A percentile compares a stretch with the other conserved stretches of the same genome.
phyloP scores from a whole-genome alignment of 2,113 vertebrate genomes.

The Bos javanicus region DNA sequence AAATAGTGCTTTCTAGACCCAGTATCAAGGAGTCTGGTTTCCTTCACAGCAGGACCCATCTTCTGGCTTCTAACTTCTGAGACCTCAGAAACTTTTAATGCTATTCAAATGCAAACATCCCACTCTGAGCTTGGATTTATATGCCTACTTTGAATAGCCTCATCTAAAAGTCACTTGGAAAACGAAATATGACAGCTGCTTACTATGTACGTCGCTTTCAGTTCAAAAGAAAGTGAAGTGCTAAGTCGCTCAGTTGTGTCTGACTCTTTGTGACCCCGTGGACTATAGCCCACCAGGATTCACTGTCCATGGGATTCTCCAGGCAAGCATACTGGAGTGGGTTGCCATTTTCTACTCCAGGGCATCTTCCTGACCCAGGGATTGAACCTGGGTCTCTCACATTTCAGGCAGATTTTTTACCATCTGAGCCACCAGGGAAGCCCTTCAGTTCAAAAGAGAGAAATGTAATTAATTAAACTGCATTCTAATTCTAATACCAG shows the following conservation, averaged over 20 bases:
- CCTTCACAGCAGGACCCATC: neutral
- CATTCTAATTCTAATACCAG: neutral
- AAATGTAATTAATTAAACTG: neutral
- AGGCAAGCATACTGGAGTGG: neutral
- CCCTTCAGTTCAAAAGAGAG: neutral
- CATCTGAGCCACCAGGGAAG: neutral
- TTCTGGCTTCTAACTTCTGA: neutral
- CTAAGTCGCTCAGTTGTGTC: neutral
- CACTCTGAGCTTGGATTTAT: neutral
- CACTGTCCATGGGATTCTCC: neutral
- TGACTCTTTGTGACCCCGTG: neutral
- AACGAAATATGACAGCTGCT: neutral
- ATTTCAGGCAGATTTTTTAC: neutral
- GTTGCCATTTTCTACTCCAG: neutral
- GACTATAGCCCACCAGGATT: neutral
- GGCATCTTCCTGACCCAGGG: neutral
- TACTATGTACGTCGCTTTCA: neutral
- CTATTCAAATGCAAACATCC: neutral
- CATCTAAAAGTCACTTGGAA: neutral
- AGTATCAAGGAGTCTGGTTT: neutral
- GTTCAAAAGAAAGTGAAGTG: neutral
- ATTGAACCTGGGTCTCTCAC: neutral
- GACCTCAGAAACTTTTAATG: neutral
- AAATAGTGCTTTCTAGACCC: neutral
- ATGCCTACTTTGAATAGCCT: neutral